These are phyloP conservation scores for Echinops telfairi DNA, from an alignment of 2,113 vertebrate species.

Conservation along the genomic window DNA sequence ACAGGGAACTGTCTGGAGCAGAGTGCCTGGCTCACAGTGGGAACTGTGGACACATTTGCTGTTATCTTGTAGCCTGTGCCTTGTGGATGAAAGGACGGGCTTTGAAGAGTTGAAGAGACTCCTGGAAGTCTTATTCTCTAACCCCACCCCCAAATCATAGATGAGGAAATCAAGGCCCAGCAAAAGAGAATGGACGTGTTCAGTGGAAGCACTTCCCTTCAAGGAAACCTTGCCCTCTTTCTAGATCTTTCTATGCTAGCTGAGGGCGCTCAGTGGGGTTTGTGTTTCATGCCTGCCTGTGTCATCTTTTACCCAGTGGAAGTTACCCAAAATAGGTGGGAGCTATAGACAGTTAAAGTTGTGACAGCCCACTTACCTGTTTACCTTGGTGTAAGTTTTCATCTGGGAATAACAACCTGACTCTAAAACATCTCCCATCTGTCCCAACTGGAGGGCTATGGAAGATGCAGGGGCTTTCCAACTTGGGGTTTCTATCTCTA, in stretches of 20 bases:
- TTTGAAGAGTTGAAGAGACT: neutral
- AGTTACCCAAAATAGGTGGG: neutral
- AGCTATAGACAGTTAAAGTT: neutral
- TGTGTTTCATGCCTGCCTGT: neutral
- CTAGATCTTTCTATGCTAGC: neutral
- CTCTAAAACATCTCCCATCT: neutral
- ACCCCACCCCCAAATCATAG: neutral
- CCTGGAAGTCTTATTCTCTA: neutral
- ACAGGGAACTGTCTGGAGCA: neutral
- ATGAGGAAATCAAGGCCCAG: neutral
- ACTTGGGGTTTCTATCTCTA: neutral
- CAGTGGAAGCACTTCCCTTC: neutral
- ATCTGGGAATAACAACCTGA: neutral
- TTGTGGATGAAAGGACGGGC: neutral
- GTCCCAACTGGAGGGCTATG: neutral
- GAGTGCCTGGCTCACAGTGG: neutral
- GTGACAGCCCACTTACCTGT: neutral
- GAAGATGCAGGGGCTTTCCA: neutral
- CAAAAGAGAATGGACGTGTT: neutral
- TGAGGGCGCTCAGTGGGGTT: neutral
- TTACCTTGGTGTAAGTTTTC: neutral
- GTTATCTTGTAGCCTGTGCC: neutral
- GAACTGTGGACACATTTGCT: neutral
- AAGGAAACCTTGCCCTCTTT: neutral
- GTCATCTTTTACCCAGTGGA: neutral